phyloP scores from a whole-genome alignment of 2,113 vertebrate species.

The Penelope pileata region DNA sequence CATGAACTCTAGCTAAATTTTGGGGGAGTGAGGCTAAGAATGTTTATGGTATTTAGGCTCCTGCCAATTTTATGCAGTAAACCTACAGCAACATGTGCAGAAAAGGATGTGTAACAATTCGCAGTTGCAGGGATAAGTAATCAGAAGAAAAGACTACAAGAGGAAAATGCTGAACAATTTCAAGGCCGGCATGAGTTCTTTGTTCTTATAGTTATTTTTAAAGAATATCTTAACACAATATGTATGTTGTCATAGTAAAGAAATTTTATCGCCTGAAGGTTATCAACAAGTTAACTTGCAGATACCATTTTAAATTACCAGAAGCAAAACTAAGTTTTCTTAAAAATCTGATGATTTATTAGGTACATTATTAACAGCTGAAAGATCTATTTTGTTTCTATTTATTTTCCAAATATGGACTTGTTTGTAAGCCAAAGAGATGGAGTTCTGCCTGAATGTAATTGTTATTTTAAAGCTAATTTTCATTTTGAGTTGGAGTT shows the following conservation, averaged over 20 bases:
- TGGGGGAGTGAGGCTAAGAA: neutral
- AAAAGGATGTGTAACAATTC: neutral
- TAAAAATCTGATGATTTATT: conserved; percentile 11
- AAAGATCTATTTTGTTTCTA: conserved; percentile 1
- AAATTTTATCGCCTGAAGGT: conserved; percentile 34
- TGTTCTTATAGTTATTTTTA: neutral
- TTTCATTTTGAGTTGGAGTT: neutral
- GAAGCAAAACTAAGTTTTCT: neutral
- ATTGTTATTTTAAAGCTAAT: neutral
- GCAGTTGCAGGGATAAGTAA: neutral
- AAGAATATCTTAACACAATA: neutral
- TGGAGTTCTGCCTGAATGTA: neutral
- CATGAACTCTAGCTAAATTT: neutral
- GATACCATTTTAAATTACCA: conserved; percentile 22
- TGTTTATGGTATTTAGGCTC: neutral
- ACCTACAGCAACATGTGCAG: neutral
- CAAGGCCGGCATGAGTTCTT: neutral
- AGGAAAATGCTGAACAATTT: neutral
- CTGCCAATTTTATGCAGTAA: neutral
- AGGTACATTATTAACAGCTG: neutral
- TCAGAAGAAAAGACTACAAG: neutral
- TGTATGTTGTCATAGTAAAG: neutral
- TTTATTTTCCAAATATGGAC: conserved; percentile 6
- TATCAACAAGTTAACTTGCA: conserved; percentile 24
- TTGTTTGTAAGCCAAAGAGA: neutral